Evolutionary conservation across 1,140 invertebrate species (phyloP).

Genomic region (Drosophila rufa): DNA sequence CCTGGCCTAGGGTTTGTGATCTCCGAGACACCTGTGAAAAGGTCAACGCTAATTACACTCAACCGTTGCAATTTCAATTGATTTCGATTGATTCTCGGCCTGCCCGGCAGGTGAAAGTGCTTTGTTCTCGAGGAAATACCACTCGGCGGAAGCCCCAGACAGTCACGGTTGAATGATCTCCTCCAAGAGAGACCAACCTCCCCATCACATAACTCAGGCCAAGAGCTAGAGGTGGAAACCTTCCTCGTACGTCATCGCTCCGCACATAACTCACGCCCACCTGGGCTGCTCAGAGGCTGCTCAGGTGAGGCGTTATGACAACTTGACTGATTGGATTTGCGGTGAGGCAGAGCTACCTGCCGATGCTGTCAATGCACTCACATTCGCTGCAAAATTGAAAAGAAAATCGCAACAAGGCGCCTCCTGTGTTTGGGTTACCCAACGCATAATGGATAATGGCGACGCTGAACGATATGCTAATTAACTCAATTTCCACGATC

Average conservation of each 20-base stretch:
- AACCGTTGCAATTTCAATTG: slow-evolving; percentile 25
- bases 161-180: slow-evolving; percentile 59
- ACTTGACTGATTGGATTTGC: slow-evolving; percentile 63
- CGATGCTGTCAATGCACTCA: slow-evolving; percentile 51
- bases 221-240: slow-evolving; percentile 30
- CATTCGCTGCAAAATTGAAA: slow-evolving; percentile 48
- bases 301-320: slow-evolving; percentile 52
- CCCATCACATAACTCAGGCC: slow-evolving; percentile 50
- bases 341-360: slow-evolving; percentile 21
- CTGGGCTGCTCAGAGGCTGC: not conserved
- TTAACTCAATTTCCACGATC: slow-evolving; percentile 80
- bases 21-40: slow-evolving; percentile 65
- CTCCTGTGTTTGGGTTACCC: slow-evolving; percentile 31
- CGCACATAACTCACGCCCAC: slow-evolving; percentile 55
- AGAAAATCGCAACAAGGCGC: slow-evolving; percentile 37
- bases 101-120: slow-evolving; percentile 55
- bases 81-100: slow-evolving; percentile 45
- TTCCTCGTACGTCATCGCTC: slow-evolving; percentile 42
- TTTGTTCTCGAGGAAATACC: slow-evolving; percentile 45
- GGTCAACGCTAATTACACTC: slow-evolving; percentile 64
- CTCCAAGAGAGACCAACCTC: slow-evolving; percentile 16
- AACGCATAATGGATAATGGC: slow-evolving; percentile 39
- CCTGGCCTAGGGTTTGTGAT: slow-evolving; percentile 58
- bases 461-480: slow-evolving; percentile 59
- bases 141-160: slow-evolving; percentile 27